Conservation (phyloP, 1,140 invertebrate genomes). For the Caenorhabditis remanei region DNA sequence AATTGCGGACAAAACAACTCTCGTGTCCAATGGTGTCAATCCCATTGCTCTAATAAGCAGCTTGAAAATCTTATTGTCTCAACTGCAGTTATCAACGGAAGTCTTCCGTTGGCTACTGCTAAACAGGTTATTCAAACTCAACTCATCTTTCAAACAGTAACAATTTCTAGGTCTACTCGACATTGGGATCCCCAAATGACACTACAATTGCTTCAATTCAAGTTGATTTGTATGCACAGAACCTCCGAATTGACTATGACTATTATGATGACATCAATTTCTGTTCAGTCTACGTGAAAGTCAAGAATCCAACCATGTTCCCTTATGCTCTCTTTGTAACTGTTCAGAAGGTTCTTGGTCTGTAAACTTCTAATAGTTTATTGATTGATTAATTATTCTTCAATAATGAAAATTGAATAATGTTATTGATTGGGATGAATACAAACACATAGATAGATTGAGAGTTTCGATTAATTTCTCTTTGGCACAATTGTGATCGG, state of each 20-base stretch:
- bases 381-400: neutral
- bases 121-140: neutral
- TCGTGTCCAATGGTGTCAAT: conserved; percentile 21
- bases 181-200: neutral
- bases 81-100: conserved; percentile 35
- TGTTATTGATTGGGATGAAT: neutral
- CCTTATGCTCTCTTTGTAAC: conserved; percentile 20
- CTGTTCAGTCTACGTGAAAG: conserved; percentile 19
- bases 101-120: conserved; percentile 3
- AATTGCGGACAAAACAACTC: neutral
- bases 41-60: neutral
- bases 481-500: conserved; percentile 72
- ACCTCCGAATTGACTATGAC: conserved; percentile 16
- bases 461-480: conserved; percentile 50
- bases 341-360: conserved; percentile 19
- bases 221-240: neutral
- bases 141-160: too few relatives aligned
- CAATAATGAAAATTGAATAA: conserved; percentile 55
- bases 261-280: conserved; percentile 35
- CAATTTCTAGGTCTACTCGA: neutral
- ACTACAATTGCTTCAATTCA: conserved; percentile 5
- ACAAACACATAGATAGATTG: neutral
- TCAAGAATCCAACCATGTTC: neutral
- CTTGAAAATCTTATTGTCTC: neutral
- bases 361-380: neutral